phyloP scores from a whole-genome alignment of 2,888 invertebrate species.

The Drosophila robusta region DNA sequence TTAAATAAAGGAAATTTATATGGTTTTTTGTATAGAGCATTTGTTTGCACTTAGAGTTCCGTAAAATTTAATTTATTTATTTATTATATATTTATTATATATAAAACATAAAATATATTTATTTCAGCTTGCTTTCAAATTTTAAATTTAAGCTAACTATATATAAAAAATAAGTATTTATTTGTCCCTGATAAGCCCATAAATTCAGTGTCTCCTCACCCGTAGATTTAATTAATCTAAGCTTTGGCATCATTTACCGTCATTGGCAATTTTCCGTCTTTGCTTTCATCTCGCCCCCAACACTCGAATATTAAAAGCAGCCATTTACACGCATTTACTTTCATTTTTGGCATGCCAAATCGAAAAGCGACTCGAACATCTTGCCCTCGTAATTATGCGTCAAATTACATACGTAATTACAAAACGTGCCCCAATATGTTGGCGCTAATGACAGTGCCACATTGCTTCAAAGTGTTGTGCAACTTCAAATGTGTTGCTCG shows the following conservation, averaged over 20 bases:
- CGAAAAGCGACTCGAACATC: slow-evolving; percentile 9
- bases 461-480: slow-evolving; percentile 48
- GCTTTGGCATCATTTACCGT: background rate
- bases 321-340: slow-evolving; percentile 47
- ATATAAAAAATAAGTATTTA: too few species aligned
- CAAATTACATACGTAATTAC: slow-evolving; percentile 52
- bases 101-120: too few species aligned
- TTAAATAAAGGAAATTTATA: too few species aligned
- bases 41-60: too few species aligned
- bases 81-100: too few species aligned
- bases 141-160: too few species aligned
- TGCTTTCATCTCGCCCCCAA: background rate
- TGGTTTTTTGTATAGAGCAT: too few species aligned
- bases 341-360: slow-evolving; percentile 44
- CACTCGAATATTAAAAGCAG: background rate
- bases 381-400: slow-evolving; percentile 41
- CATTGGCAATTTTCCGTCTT: background rate
- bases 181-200: too few species aligned
- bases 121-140: too few species aligned
- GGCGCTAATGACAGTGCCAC: slow-evolving; percentile 50
- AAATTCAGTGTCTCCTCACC: background rate
- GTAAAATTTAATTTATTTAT: too few species aligned
- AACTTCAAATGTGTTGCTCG: slow-evolving; percentile 45
- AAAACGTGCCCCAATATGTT: slow-evolving; percentile 49
- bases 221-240: background rate